A percentile compares a stretch with the other conserved stretches of the same genome.
phyloP scores from a whole-genome alignment of 2,888 invertebrate genomes.

The Heliothis peltigera region DNA sequence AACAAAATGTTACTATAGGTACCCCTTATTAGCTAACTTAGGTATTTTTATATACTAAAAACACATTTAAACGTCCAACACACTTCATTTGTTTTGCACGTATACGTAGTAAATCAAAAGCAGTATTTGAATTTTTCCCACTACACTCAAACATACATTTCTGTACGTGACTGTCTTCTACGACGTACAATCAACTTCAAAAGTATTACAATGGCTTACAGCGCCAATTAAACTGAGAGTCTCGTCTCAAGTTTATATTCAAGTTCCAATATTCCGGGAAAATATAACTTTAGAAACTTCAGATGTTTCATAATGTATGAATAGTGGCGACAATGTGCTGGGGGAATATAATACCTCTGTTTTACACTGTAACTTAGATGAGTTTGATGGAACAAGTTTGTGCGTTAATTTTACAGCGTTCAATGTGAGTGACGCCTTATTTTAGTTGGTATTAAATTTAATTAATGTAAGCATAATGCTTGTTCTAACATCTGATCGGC shows the following conservation, averaged over 20 bases:
- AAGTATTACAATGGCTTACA: background rate
- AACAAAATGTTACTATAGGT: background rate
- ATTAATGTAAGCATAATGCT: conserved; percentile 22
- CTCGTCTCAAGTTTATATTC: no score
- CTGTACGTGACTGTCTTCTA: background rate
- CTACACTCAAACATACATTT: background rate
- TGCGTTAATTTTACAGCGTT: conserved; percentile 42
- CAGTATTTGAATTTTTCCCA: background rate
- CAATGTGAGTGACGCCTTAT: conserved; percentile 24
- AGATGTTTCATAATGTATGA: conserved; percentile 10
- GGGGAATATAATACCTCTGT: conserved; percentile 10
- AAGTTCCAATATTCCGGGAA: conserved; percentile 2
- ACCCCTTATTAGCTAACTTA: background rate
- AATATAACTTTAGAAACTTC: conserved; percentile 1
- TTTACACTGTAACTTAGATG: conserved; percentile 44
- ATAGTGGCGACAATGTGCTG: conserved; percentile 10
- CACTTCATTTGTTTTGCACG: background rate
- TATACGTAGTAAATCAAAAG: background rate
- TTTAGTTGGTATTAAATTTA: conserved; percentile 34
- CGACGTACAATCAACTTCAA: background rate
- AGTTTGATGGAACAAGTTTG: conserved; percentile 55
- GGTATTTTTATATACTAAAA: background rate
- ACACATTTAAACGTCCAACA: background rate
- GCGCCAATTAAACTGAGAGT: background rate
- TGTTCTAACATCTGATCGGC: conserved; percentile 5